A percentile compares a stretch with the other conserved stretches of the same genome.
These are phyloP conservation scores for Phaonia tiefii DNA, from an alignment of 2,888 invertebrate genomes.

Conservation along the genomic window DNA sequence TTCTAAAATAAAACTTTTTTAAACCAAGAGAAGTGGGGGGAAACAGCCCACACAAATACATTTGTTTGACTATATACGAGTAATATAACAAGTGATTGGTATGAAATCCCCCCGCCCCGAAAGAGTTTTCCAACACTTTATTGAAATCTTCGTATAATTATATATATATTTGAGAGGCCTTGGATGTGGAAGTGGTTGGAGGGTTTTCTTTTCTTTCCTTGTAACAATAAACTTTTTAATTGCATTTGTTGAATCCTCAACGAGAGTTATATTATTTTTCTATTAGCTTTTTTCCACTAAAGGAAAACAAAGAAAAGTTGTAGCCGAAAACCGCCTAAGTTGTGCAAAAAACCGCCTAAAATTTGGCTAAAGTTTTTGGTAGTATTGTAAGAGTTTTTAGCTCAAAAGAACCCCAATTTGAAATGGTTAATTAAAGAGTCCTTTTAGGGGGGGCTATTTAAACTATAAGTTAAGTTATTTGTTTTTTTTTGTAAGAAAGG, in stretches of 20 bases:
- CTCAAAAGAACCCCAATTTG: conserved; percentile 17
- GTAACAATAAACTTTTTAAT: conserved; percentile 61
- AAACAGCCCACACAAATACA: no score
- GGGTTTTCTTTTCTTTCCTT: conserved; percentile 17
- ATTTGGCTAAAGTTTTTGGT: neutral
- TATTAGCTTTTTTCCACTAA: conserved; percentile 27
- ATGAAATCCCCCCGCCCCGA: neutral
- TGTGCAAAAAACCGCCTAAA: neutral
- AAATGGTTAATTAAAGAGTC: conserved; percentile 30
- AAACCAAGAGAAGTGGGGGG: neutral
- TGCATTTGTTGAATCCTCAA: conserved; percentile 52
- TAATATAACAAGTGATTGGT: neutral
- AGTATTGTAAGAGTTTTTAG: neutral
- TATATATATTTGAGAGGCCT: no score
- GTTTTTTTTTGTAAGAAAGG: neutral
- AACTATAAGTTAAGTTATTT: conserved; percentile 25
- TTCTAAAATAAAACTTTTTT: conserved; percentile 20
- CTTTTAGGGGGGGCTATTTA: conserved; percentile 22
- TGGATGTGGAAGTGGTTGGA: no score
- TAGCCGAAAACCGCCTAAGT: neutral
- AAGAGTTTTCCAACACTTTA: conserved; percentile 29
- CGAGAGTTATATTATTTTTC: conserved; percentile 35
- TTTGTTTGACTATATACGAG: neutral
- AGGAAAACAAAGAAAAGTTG: conserved; percentile 17
- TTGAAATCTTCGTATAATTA: conserved; percentile 24